Conservation (phyloP, 2,888 invertebrate species). For the Blastobasis adustella region DNA sequence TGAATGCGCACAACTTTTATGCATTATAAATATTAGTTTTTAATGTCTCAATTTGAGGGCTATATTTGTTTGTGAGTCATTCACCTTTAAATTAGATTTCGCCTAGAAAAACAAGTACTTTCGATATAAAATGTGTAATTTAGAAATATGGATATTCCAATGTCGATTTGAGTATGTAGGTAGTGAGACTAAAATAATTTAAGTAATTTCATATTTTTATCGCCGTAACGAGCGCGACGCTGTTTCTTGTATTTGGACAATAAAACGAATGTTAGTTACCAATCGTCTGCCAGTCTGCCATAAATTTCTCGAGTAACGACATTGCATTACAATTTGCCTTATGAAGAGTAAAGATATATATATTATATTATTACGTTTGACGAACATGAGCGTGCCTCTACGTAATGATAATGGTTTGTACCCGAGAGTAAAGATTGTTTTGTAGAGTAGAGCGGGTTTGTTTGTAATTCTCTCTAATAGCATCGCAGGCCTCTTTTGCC, state of each 20-base stretch:
- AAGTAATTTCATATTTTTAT: neutral
- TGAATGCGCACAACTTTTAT: slow-evolving; percentile 46
- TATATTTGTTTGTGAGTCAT: slow-evolving; percentile 28
- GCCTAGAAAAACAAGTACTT: neutral
- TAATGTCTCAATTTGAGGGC: neutral
- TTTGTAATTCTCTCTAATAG: too few species aligned
- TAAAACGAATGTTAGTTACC: slow-evolving; percentile 55
- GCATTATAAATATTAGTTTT: slow-evolving; percentile 12
- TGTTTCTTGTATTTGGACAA: slow-evolving; percentile 35
- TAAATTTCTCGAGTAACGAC: slow-evolving; percentile 17
- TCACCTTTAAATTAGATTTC: slow-evolving; percentile 36
- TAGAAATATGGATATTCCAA: neutral
- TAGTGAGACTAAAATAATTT: neutral
- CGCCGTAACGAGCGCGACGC: slow-evolving; percentile 13
- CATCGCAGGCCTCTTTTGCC: slow-evolving; percentile 25
- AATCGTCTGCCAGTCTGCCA: slow-evolving; percentile 34
- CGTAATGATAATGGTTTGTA: too few species aligned
- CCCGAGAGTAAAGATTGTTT: too few species aligned
- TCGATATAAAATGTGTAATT: neutral
- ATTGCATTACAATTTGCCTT: slow-evolving; percentile 28
- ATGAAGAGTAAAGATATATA: slow-evolving; percentile 13
- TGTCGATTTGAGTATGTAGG: neutral
- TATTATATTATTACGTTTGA: neutral
- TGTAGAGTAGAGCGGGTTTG: too few species aligned
- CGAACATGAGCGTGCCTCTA: too few species aligned